Evolutionary conservation across 2,113 vertebrate species (phyloP).

Genomic region (Micronycteris hirsuta): DNA sequence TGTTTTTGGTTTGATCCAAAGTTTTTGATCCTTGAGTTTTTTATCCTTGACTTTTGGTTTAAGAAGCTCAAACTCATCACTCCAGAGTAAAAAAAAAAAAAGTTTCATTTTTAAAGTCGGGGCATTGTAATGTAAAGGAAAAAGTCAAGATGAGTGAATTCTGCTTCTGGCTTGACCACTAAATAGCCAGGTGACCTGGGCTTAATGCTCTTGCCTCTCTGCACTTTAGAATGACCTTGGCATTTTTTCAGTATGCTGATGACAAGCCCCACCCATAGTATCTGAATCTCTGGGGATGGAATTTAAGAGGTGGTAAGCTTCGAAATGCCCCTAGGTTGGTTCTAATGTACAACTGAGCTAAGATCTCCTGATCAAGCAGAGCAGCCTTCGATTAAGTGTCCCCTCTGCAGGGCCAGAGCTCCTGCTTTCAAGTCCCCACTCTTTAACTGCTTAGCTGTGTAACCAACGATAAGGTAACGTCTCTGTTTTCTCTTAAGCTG

Average conservation of each 20-base stretch:
- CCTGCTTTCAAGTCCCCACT: background rate
- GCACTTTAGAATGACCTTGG: background rate
- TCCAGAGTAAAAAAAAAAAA: background rate
- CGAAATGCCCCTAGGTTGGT: background rate
- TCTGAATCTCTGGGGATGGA: background rate
- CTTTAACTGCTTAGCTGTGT: background rate
- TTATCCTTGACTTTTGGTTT: background rate
- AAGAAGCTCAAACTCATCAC: background rate
- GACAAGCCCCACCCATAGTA: background rate
- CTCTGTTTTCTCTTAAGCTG: slow-evolving; percentile 2
- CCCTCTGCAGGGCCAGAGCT: background rate
- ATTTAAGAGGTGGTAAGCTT: background rate
- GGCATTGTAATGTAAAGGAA: background rate
- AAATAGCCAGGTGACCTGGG: background rate
- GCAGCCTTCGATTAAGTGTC: background rate
- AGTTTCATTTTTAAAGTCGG: background rate
- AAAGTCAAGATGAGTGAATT: background rate
- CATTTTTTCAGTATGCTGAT: background rate
- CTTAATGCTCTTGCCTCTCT: background rate
- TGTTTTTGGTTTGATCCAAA: background rate
- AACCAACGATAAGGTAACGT: background rate
- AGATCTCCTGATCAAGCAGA: background rate
- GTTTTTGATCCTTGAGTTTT: no score
- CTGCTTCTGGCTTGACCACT: background rate
- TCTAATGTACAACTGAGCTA: background rate